Base-by-base conservation (phyloP, 30 jellyfish, hydroid and myxozoan genomes). In the Aurelia aurita complex sp. Pacific region DNA sequence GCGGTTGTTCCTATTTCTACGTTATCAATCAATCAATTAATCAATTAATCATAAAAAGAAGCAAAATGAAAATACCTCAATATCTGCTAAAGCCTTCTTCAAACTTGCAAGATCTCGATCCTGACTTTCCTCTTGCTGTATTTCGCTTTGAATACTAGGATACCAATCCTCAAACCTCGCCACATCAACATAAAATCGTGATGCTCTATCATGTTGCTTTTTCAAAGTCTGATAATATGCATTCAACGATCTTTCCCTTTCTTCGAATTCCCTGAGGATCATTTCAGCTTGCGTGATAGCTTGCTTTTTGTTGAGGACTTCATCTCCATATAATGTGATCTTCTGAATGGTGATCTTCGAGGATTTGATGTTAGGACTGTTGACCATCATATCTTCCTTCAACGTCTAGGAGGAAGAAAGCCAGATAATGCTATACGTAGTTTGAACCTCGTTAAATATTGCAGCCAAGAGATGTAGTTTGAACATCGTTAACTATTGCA, bases 161-260 rank as follows among this genome's bases (percentile, higher is more conserved):
- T 80, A 89, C 98, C 98, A 92, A 33, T 33, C 73, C 33, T 80
- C 90, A 74, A 92, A 87, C 50, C 14, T 50, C 64, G 64, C 92
- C 2, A 92, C 88, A 52, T 89, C 96, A 12, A 86, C 89, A 74
- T 40, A 83, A 60, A 92, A 86, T 77, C 82, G 87, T 54, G 69
- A 59, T 34, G 90, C 82, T 67, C 89, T 64, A 46, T 54, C 89
- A 36, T 71, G 53, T 34, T 86, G 97, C 62, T 68, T 71, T 29
- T 43, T 76, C 43, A 86, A 17, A 13, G 57, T 66, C 18, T 88
- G 77, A 32, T 79, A 79, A 18, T 87, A 60, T 2, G 80, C 81
- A 55, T 40, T 82, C n/a, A 87, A 50, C 2, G 35, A 85, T 18
- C 85, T 82, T 60, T 87, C 91, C 14, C 73, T 64, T 59, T 92